Evolutionary conservation across 2,113 vertebrate species (phyloP).

Genomic region (Phylloscopus trochiloides): DNA sequence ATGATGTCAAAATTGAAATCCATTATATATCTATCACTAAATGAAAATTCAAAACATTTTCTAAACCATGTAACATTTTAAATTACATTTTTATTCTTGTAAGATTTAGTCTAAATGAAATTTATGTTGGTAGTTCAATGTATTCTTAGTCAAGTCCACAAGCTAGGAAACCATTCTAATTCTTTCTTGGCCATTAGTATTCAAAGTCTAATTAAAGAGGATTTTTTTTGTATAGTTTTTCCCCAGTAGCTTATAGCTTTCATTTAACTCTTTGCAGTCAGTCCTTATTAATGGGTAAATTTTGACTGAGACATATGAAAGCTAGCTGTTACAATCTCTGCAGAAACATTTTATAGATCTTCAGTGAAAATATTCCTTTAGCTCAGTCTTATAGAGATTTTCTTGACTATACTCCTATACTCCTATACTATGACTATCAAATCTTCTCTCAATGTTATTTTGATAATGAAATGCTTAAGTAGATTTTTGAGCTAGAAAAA

Average conservation of each 20-base stretch:
- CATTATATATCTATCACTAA: not conserved
- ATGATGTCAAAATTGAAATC: not conserved
- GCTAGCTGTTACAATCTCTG: not conserved
- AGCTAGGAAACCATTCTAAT: not conserved
- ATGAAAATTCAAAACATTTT: not conserved
- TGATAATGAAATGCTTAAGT: not conserved
- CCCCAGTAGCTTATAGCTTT: not conserved
- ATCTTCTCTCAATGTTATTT: not conserved
- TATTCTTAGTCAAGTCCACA: not conserved
- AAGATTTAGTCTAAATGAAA: not conserved
- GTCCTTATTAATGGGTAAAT: not conserved
- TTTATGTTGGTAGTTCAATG: not conserved
- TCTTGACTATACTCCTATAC: not conserved
- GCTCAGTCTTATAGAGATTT: not conserved
- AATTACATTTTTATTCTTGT: not conserved
- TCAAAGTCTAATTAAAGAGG: not conserved
- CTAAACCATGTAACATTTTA: not conserved
- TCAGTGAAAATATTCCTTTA: not conserved
- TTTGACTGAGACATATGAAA: not conserved
- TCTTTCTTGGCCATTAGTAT: not conserved
- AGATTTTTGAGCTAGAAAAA: not conserved
- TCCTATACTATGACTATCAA: not conserved
- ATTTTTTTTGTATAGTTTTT: not conserved
- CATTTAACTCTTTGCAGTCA: not conserved
- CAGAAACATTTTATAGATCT: not conserved